Percentiles rank a stretch among this genome's conserved stretches.
phyloP scores from a whole-genome alignment of 2,113 vertebrate genomes.

The Athene noctua region DNA sequence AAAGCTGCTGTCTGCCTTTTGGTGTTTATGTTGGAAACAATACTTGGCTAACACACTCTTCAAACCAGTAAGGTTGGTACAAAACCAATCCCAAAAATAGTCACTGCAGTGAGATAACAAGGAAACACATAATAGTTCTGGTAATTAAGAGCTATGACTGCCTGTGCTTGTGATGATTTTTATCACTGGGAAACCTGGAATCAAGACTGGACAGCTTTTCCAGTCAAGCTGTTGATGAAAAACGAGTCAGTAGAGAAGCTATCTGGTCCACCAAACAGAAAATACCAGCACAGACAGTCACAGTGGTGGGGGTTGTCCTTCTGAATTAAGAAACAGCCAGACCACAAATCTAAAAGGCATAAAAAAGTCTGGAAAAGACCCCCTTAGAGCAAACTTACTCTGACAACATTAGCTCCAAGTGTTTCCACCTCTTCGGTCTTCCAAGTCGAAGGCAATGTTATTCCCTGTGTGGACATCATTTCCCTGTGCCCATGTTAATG shows the following conservation, averaged over 20 bases:
- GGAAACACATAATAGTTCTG: neutral
- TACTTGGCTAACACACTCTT: fast-evolving
- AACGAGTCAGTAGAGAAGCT: neutral
- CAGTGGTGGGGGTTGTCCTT: neutral
- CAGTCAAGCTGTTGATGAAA: constrained; percentile 14
- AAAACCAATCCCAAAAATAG: neutral
- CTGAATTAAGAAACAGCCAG: neutral
- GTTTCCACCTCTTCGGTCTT: neutral
- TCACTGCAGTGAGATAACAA: neutral
- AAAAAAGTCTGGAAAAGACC: neutral
- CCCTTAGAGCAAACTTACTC: neutral
- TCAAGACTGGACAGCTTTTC: neutral
- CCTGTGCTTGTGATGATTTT: neutral
- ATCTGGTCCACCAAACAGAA: neutral
- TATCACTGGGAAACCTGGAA: neutral
- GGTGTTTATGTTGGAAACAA: neutral
- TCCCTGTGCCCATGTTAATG: neutral
- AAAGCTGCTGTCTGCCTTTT: neutral
- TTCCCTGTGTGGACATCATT: neutral
- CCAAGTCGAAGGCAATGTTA: neutral
- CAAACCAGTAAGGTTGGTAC: neutral
- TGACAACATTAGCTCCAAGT: neutral
- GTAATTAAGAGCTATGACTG: constrained; percentile 13
- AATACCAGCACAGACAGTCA: neutral
- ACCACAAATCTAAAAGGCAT: neutral